Conservation (phyloP, 2,797 vertebrate genomes). For the Notoglanidium macrostoma region DNA sequence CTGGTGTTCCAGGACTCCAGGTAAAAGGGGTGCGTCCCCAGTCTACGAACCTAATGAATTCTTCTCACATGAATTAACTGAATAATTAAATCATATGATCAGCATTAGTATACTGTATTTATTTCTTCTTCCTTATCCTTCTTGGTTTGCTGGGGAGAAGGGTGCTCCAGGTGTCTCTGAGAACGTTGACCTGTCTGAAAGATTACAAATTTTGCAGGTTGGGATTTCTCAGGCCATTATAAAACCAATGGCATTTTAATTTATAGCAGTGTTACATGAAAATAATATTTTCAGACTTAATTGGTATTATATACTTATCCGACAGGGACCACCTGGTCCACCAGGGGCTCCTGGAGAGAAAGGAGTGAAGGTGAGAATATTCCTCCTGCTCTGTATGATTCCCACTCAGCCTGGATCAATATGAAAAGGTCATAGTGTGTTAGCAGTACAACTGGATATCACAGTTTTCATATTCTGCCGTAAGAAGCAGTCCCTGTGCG, state of each 20-base stretch:
- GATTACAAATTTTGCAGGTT: slow-evolving; percentile 85
- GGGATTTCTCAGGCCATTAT: slow-evolving; percentile 29
- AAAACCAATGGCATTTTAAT: neutral
- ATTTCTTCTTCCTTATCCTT: neutral
- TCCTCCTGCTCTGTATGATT: neutral
- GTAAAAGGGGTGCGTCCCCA: slow-evolving; percentile 42
- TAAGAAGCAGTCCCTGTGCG: neutral
- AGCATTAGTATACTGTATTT: neutral
- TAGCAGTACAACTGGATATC: neutral
- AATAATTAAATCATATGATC: neutral
- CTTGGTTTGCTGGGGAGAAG: slow-evolving; percentile 80
- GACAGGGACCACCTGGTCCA: slow-evolving; percentile 76
- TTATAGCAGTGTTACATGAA: slow-evolving; percentile 6
- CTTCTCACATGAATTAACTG: no score
- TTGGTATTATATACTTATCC: slow-evolving; percentile 29
- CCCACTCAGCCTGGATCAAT: neutral
- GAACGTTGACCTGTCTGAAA: slow-evolving; percentile 86
- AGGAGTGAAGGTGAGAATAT: slow-evolving; percentile 80
- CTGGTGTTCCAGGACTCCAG: slow-evolving; percentile 70
- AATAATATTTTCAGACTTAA: neutral
- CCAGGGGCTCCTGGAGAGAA: slow-evolving; percentile 79
- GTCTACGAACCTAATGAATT: neutral
- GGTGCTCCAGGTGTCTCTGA: slow-evolving; percentile 83
- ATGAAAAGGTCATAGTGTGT: neutral
- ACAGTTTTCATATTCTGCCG: neutral